Base-by-base conservation (phyloP, 2,888 invertebrate genomes). In the Drosophila nr. perissopoda region DNA sequence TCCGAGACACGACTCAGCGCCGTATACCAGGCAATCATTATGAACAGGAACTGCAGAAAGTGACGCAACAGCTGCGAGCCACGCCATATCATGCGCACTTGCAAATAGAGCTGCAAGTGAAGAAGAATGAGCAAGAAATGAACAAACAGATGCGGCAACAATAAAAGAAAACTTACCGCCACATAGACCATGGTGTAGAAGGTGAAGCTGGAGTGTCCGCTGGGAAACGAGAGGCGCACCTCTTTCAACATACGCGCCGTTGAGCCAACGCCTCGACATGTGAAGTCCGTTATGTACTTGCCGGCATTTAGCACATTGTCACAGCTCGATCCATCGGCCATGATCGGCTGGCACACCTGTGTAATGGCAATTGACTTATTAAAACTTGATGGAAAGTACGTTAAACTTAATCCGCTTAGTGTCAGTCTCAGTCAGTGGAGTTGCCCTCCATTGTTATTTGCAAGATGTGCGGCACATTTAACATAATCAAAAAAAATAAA, bases 1-100 rank as follows among this genome's bases (percentile, higher is more conserved):
- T 99, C 97, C 1, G 98, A 98, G 42, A 99, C 95, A 40, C 99
- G 95, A 56, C 98, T 96, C 94, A 99, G 95, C n/a, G 97, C 96
- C 13, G 97, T 97, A 92, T 95, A 97, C 95, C 97, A 96, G 36
- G 98, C 96, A 92, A 97, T 94, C 93, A 96, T 94, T 73, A 99
- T 94, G 61, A 97, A 95, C 16, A 96, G 81, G 91, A 97, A 96
- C 94, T 99, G 99, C 60, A 98, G 93, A n/a, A 96, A 95, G 91
- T 98, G 98, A 63, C 96, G 96, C 56, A 98, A 93, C 66, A 99
- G 94, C 91, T 96, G 96, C 61, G 97, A 96, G 27, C 96, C 96
- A 67, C 95, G 95, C 96, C 97, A 97, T 18, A 95, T 96, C 94
- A 98, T 95, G 58, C 98, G 95, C 54, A 96, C 95, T 92, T 99